Base-by-base conservation (phyloP, 1,140 invertebrate genomes). In the Stegodyphus mimosarum region DNA sequence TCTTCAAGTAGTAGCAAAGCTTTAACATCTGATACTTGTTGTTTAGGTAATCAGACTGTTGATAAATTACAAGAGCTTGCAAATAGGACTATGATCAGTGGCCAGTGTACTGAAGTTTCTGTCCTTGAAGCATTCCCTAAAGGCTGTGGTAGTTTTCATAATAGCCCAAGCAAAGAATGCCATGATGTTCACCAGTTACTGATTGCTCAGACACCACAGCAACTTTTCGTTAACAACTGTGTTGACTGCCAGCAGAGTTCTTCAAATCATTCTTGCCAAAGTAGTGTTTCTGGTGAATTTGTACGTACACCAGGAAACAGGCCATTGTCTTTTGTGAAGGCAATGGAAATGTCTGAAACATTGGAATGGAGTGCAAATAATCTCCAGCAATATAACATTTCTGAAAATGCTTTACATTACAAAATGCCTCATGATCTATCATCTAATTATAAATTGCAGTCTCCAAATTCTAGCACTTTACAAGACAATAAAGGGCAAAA, bases 251-350 rank as follows among this genome's bases (percentile, higher is more conserved):
- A 86, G 49, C 74, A 72, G 48, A 49, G 53, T n/a, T 77, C 74
- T 51, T 77, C 83, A 49, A 67, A 67, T 63, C 64, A 76, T 76
- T 78, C 74, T 33, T 77, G 83, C 70, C 83, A 77, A 64, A 78
- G 67, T 50, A 86, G 75, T 52, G 55, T 86, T 6, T 88, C 89
- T 48, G 87, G 87, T 63, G 87, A 86, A 63, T 86, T 86, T 71
- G 66, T 71, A 72, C 74, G 83, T 33, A 85, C 92, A 92, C 66
- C 73, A 70, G 72, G 86, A 5, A 86, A 87, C 17, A 92, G 96
- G 70, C 96, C 97, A 1, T 95, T 97, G 92, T 97, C 96, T 53
- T 98, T 98, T 91, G 95, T 97, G n/a, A 93, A 95, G 86, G 96
- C 96, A 7, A 92, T 97, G 50, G 96, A 97, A 91, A 96, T 97